phyloP scores from a whole-genome alignment of 2,888 invertebrate genomes.

The Oasisia sp. region DNA sequence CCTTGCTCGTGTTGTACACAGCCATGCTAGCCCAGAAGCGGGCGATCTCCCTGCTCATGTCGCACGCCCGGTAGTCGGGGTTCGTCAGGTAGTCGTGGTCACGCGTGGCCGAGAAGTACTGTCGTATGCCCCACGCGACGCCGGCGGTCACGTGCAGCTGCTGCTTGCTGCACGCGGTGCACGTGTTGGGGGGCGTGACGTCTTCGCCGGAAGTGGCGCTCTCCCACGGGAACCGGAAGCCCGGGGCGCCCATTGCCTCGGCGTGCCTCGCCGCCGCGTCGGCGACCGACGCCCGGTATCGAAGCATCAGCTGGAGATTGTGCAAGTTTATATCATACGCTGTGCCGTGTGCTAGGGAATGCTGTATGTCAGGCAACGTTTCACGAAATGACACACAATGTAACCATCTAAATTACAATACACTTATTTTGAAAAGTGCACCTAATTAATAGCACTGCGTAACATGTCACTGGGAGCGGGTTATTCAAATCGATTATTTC shows the following conservation, averaged over 20 bases:
- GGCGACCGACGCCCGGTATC: constrained; percentile 40
- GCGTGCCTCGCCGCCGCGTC: constrained; percentile 42
- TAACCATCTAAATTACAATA: neutral
- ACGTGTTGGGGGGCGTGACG: constrained; percentile 41
- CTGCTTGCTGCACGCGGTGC: constrained; percentile 25
- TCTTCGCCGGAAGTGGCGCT: constrained; percentile 48
- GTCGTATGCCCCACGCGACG: constrained; percentile 55
- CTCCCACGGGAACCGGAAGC: constrained; percentile 49
- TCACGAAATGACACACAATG: neutral
- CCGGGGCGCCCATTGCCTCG: constrained; percentile 34
- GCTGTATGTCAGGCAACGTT: neutral
- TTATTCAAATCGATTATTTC: neutral
- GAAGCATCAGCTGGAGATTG: constrained; percentile 36
- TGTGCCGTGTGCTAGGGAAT: too few relatives aligned
- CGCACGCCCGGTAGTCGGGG: constrained; percentile 47
- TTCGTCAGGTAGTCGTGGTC: constrained; percentile 52
- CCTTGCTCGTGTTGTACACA: constrained; percentile 42
- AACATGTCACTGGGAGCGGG: neutral
- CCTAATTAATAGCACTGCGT: neutral
- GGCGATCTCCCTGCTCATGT: constrained; percentile 56
- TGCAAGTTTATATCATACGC: neutral
- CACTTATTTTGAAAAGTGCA: neutral
- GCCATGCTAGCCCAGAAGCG: constrained; percentile 56
- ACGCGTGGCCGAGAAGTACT: constrained; percentile 58
- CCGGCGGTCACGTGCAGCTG: constrained; percentile 46